Percentiles rank a stretch among this genome's conserved stretches.
Evolutionary conservation across 2,888 invertebrate genomes (phyloP).

Genomic region (Marronus borbonicus): DNA sequence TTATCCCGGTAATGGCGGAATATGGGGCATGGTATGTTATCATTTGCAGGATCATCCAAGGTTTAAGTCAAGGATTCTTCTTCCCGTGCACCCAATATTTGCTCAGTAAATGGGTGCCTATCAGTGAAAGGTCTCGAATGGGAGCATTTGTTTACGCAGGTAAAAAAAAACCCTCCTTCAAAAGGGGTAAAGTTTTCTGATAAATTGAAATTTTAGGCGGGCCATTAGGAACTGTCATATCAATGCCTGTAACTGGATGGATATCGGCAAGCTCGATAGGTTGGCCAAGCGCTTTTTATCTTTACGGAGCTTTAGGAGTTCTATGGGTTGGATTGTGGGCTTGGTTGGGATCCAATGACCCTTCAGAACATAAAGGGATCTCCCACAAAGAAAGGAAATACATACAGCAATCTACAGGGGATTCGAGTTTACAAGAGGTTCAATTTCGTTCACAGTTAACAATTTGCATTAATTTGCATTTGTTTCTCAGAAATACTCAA

Average conservation of each 20-base stretch:
- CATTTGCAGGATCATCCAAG: conserved; percentile 79
- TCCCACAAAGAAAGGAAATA: conserved; percentile 77
- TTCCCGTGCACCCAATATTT: conserved; percentile 82
- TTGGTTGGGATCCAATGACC: conserved; percentile 78
- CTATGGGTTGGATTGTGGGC: conserved; percentile 77
- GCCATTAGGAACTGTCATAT: conserved; percentile 85
- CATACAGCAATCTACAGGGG: conserved; percentile 78
- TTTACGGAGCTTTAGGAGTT: conserved; percentile 78
- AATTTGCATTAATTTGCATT: neutral
- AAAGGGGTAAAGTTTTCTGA: neutral
- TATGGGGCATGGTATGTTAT: conserved; percentile 78
- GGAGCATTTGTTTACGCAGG: conserved; percentile 79
- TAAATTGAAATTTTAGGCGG: conserved; percentile 73
- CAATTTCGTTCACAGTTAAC: neutral
- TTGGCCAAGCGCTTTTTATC: conserved; percentile 86
- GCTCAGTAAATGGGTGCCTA: conserved; percentile 84
- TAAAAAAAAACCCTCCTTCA: conserved; percentile 46
- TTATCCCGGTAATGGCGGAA: conserved; percentile 79
- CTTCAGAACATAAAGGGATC: conserved; percentile 75
- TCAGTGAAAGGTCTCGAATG: conserved; percentile 79
- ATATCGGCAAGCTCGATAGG: conserved; percentile 79
- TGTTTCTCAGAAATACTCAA: conserved; percentile 67
- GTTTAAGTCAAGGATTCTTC: conserved; percentile 83
- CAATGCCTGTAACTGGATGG: conserved; percentile 82
- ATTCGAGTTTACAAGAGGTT: conserved; percentile 63